A percentile compares a stretch with the other conserved stretches of the same genome.
Evolutionary conservation across 1,140 invertebrate genomes (phyloP).

Genomic region (Piezodorus guildinii): DNA sequence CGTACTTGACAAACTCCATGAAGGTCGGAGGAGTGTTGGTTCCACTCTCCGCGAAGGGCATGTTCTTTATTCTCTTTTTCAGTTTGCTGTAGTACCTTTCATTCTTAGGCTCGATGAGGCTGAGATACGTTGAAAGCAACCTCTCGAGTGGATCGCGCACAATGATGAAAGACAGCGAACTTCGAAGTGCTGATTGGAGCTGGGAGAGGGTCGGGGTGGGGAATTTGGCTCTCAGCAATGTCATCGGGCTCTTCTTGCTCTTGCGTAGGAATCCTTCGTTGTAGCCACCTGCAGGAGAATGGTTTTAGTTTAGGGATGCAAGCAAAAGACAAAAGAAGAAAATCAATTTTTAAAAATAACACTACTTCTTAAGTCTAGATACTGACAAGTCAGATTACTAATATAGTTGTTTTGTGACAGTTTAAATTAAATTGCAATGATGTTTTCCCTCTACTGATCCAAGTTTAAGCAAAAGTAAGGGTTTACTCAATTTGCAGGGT

Average conservation of each 20-base stretch:
- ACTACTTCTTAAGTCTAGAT: too few relatives aligned
- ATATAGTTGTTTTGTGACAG: too few relatives aligned
- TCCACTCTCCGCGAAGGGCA: not conserved
- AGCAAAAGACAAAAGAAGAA: too few relatives aligned
- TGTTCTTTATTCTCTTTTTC: constrained; percentile 25
- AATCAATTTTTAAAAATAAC: too few relatives aligned
- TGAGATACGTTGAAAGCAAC: constrained; percentile 79
- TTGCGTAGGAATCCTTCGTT: constrained; percentile 28
- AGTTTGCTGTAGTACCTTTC: constrained; percentile 30
- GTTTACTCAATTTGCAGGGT: too few relatives aligned
- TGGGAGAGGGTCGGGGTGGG: constrained; percentile 57
- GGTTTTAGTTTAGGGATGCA: not conserved
- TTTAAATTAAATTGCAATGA: too few relatives aligned
- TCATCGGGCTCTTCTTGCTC: constrained; percentile 30
- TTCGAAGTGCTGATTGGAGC: constrained; percentile 45
- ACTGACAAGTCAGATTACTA: too few relatives aligned
- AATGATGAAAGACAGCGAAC: constrained; percentile 69
- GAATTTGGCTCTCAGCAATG: constrained; percentile 62
- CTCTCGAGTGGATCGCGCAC: constrained; percentile 82
- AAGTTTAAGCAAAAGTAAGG: too few relatives aligned
- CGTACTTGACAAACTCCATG: constrained; percentile 61
- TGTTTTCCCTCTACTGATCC: too few relatives aligned
- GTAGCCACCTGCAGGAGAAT: constrained; percentile 29
- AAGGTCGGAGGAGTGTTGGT: constrained; percentile 43
- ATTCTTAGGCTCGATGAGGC: constrained; percentile 51